Conservation (phyloP, 2,113 vertebrate genomes). For the Ageneiosus marmoratus region DNA sequence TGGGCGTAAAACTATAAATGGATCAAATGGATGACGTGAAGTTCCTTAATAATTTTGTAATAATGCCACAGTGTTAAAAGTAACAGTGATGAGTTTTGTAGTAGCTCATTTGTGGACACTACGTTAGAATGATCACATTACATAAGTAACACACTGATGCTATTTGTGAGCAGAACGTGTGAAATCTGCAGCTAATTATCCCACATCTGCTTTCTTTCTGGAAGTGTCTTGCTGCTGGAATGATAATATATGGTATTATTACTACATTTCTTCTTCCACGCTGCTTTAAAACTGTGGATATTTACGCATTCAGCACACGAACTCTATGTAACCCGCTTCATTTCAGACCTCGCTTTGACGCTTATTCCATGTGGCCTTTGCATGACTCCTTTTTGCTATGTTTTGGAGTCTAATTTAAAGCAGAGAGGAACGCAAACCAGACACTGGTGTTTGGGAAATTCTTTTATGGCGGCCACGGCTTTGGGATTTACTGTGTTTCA, state of each 20-base stretch:
- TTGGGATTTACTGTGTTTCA: neutral
- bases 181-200: neutral
- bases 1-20: no score
- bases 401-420: constrained; percentile 4
- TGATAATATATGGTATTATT: neutral
- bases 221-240: neutral
- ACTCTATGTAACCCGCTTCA: neutral
- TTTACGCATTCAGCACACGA: neutral
- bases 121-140: neutral
- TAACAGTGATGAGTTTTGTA: no score
- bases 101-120: no score
- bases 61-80: no score
- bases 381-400: neutral
- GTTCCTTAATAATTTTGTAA: no score
- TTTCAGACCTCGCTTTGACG: neutral
- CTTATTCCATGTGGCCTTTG: neutral
- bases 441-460: neutral
- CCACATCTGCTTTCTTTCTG: constrained; percentile 7
- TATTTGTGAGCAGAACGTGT: neutral
- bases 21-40: no score
- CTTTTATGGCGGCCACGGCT: neutral
- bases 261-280: neutral
- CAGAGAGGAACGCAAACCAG: neutral
- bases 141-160: neutral
- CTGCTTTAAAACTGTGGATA: neutral